Evolutionary conservation across 2,113 vertebrate genomes (phyloP), one percentile per base, ranked within the genome.

Genomic region (Herpailurus yagouaroundi): DNA sequence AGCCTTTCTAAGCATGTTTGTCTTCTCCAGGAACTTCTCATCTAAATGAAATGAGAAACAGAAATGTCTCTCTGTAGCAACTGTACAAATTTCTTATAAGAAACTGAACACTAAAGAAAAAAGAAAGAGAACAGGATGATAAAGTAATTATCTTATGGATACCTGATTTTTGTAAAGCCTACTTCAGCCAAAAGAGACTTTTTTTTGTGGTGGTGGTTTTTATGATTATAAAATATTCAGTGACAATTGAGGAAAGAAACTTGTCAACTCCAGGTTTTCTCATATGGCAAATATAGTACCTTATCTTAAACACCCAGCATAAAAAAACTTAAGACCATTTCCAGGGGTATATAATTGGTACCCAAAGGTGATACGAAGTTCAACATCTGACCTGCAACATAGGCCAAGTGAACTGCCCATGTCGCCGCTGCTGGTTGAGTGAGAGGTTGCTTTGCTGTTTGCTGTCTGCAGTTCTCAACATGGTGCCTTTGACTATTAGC

Each of bases 1-100:
- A 33, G 33, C n/a, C 15, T 92, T 92, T 8, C 9, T 57, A 60
- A 69, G 60, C 3, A n/a, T 41, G 4, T 79, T 36, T 77, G 36
- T 93, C 36, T 38, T 94, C 50, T 91, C n/a, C 57, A 77, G 66
- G 0, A 84, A 69, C 4, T 87, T 83, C 25, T 89, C 29, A 45
- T 73, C 23, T 27, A 82, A 88, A 77, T 76, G 19, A 93, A 89
- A 60, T 15, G 21, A 88, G 52, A 85, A 92, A 95, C 16, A 11
- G 11, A 82, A 82, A 60, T 8, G 52, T 87, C 48, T 63, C 52
- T 73, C 12, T 73, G 7, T 36, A 76, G 11, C 18, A 69, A 64
- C n/a, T 68, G 41, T 2, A 38, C 27, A 41, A 18, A 41, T 94
- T 63, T 92, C 33, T 80, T 76, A 83, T n/a, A 80, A 93, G 83